Conservation (phyloP, 2,113 vertebrate genomes). For the Origma solitaria region DNA sequence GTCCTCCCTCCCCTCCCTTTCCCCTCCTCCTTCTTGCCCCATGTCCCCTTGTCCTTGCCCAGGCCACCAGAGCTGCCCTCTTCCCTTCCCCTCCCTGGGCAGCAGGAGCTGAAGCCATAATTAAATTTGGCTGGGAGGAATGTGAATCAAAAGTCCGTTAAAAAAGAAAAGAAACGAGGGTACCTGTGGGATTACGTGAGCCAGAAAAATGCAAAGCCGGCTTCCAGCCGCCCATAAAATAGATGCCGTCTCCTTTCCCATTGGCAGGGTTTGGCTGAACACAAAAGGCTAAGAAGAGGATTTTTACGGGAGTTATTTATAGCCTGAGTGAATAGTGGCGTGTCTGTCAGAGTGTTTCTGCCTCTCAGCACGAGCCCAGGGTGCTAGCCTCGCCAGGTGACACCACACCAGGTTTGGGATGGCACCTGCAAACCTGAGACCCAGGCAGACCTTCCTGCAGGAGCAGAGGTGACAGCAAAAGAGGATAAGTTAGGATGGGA, state of each 20-base stretch:
- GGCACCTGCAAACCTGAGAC: neutral
- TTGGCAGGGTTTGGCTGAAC: conserved; percentile 26
- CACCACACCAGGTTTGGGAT: neutral
- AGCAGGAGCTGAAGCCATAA: neutral
- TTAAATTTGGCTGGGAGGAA: conserved; percentile 45
- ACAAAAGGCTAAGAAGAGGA: conserved; percentile 20
- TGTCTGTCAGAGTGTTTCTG: neutral
- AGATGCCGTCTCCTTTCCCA: conserved; percentile 27
- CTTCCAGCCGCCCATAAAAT: conserved; percentile 45
- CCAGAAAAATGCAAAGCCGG: conserved; percentile 30
- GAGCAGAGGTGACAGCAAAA: neutral
- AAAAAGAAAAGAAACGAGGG: conserved; percentile 9
- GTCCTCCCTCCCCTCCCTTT: neutral
- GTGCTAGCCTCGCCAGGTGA: accelerated
- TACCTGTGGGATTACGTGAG: conserved; percentile 33
- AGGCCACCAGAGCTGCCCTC: neutral
- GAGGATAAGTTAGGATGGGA: neutral
- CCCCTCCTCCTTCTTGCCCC: neutral
- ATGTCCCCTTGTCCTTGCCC: accelerated
- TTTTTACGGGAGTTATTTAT: conserved; percentile 44
- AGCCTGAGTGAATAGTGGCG: neutral
- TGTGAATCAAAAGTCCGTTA: conserved; percentile 49
- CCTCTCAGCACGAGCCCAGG: neutral
- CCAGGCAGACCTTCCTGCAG: neutral
- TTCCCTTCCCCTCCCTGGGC: neutral